Base-by-base conservation (phyloP, 2,113 vertebrate genomes). In the Tiliqua scincoides region DNA sequence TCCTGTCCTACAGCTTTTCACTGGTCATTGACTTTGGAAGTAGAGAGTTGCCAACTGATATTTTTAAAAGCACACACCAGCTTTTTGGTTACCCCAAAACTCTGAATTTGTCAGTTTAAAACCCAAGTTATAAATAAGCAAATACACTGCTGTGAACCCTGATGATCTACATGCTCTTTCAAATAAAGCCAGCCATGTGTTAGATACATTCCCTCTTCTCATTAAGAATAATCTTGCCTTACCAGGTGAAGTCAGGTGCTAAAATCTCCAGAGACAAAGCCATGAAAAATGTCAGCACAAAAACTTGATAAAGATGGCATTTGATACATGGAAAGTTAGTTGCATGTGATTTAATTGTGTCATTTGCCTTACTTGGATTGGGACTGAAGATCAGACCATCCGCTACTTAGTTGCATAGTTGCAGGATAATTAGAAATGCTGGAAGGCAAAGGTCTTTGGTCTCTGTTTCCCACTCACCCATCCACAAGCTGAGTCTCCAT, bases 181-280 rank as follows among this genome's bases (percentile, higher is more conserved):
- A 62, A 37, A 43, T 27, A 27, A 80, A 80, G 27, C 75, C 75
- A 78, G 75, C 63, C 78, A 2, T 0, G 0, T 52, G 72, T 9
- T 75, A 52, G 43, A 8, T 73, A 73, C 21, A 27, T 73, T 40
- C 20, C 32, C 7, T 18, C 25, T 17, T 17, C 54, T 57, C 54
- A 57, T 17, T 17, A 57, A 57, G 2, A 48, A 76, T 54, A 78
- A 25, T 10, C 20, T 11, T 6, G 12, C 25, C 25, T 30, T 65
- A 15, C 61, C 43, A 25, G 27, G 61, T 18, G 15, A 7, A 65
- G 27, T 18, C 27, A 18, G 59, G 23, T 27, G 3, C 43, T 25
- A 43, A 6, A 43, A 43, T 18, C 61, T 80, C 12, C 35, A 80
- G 14, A 63, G 77, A 40, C 74, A 57, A 57, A 57, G 30, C 30